Evolutionary conservation across 2,888 invertebrate species (phyloP), one percentile per base, ranked within the genome.

Genomic region (Lepidocyrtoides sp.): DNA sequence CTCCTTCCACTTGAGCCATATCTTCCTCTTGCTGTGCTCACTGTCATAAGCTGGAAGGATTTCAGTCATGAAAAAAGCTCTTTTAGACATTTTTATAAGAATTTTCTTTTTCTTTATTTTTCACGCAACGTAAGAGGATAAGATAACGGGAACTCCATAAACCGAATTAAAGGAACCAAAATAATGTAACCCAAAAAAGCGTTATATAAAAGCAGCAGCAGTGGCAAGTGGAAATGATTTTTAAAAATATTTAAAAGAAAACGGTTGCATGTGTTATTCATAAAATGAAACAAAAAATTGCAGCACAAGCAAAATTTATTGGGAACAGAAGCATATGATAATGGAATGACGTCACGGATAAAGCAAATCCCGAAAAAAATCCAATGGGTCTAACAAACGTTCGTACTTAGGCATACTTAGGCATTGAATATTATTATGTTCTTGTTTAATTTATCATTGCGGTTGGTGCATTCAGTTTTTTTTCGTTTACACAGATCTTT

Each of bases 1-100:
- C 92, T 93, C 60, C 94, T 63, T 4, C 86, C 92, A 41, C 91
- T 91, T 26, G 93, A 92, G 32, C 92, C 93, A 69, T 94, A 94
- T 23, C 94, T 91, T 54, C 92, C 91, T 75, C 92, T 82, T 12
- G 93, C 87, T 10, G 94, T 91, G 48, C 93, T 86, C 91, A 94
- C 92, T 79, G 93, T 92, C 93, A 94, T 93, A 81, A 93, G 79
- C 77, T 84, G 26, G 7, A 83, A 89, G 20, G 17, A 32, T 10
- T 48, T 14, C 48, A 77, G n/a, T n/a, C n/a, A n/a, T n/a, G n/a
- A n/a, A n/a, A n/a, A n/a, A n/a, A n/a, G n/a, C n/a, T n/a, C n/a
- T n/a, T n/a, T n/a, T n/a, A n/a, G n/a, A n/a, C n/a, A n/a, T n/a
- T n/a, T n/a, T n/a, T n/a, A n/a, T n/a, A n/a, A n/a, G n/a, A 14